Evolutionary conservation across 2,888 invertebrate species (phyloP), one percentile per base, ranked within the genome.

Genomic region (Parelbella ahira): DNA sequence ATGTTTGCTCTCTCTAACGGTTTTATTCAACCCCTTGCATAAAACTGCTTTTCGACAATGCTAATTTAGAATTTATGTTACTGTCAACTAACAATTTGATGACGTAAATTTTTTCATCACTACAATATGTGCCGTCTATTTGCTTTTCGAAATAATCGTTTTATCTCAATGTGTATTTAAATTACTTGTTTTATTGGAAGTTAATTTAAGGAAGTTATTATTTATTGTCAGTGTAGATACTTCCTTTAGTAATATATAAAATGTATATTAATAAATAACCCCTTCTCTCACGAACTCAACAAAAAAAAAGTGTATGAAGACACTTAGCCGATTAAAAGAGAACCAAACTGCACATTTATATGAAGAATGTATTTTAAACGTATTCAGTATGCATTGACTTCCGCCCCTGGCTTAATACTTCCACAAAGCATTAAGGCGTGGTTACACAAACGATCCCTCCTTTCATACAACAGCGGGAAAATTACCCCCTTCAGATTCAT

Each of bases 1-100:
- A 72, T 75, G 72, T 76, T 76, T 73, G 72, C 66, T 63, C 68
- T 59, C 56, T 70, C 77, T 82, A 83, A 84, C 84, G 83, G 83
- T 68, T 79, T 68, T 70, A 63, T 49, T 53, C 58, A 64, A 69
- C 68, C 73, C 65, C 56, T 58, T 51, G 2, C 44, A n/a, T 20
- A 8, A 38, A 49, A 47, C 34, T 47, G 28, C 34, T 47, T 45
- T 30, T 37, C 30, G 11, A 46, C 4, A 15, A 15, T 37, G 44
- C 37, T 37, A 37, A 37, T 37, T 33, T 6, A 12, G 11, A 10
- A 5, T 32, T 15, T 25, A 15, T 12, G 2, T 10, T n/a, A 15
- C 23, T n/a, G n/a, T n/a, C n/a, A n/a, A n/a, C n/a, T n/a, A n/a
- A n/a, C n/a, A n/a, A n/a, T n/a, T n/a, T n/a, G n/a, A n/a, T n/a